These are phyloP conservation scores for Clupea harengus DNA, from an alignment of 2,113 vertebrate genomes.

Conservation along the genomic window DNA sequence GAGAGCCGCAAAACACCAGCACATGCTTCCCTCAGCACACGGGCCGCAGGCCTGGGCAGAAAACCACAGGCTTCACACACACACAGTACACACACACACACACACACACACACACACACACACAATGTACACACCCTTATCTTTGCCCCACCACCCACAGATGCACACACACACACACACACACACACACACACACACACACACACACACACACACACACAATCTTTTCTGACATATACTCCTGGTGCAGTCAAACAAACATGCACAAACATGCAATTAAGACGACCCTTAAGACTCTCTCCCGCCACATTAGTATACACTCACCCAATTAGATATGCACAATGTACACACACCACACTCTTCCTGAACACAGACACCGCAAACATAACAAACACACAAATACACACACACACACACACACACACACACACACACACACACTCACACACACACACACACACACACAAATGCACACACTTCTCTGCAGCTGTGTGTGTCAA, in stretches of 20 bases:
- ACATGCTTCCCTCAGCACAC: background rate
- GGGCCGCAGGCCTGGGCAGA: background rate
- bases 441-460: background rate
- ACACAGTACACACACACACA: background rate
- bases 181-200: background rate
- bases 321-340: background rate
- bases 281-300: too few relatives aligned
- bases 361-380: background rate
- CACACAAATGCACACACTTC: background rate
- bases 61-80: background rate
- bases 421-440: slow-evolving; percentile 8
- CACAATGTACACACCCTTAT: background rate
- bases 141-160: background rate
- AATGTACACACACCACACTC: background rate
- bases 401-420: background rate
- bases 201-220: background rate
- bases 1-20: background rate
- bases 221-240: background rate
- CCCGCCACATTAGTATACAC: background rate
- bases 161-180: background rate
- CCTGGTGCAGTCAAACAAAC: background rate
- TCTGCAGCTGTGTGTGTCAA: background rate
- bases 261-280: too few relatives aligned
- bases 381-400: background rate
- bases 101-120: background rate